Evolutionary conservation across 2,797 vertebrate species (phyloP).

Genomic region (Falco naumanni): DNA sequence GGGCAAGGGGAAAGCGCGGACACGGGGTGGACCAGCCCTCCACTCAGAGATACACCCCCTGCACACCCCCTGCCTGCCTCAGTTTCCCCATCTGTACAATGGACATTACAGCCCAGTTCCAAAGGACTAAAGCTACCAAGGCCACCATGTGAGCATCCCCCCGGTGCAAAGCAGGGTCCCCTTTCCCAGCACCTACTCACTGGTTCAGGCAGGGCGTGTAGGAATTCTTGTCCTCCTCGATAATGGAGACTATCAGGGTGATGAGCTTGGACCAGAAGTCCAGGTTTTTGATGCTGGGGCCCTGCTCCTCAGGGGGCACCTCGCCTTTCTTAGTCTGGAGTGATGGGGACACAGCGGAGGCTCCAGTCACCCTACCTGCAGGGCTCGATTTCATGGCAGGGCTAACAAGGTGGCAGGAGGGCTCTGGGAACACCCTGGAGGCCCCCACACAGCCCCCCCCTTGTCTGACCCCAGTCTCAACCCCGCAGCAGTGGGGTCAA

Average conservation of each 20-base stretch:
- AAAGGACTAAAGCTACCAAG: not conserved
- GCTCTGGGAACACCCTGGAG: not conserved
- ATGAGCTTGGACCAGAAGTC: conserved; percentile 99
- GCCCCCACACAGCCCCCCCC: accelerated
- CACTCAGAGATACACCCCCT: not conserved
- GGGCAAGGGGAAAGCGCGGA: accelerated
- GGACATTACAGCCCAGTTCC: not conserved
- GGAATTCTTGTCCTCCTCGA: conserved; percentile 98
- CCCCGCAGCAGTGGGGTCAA: not conserved
- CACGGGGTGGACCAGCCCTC: not conserved
- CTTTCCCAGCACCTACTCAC: conserved; percentile 77
- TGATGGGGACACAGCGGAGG: not conserved
- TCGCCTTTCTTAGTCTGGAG: conserved; percentile 91
- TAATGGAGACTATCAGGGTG: conserved; percentile 98
- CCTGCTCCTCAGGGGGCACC: conserved; percentile 94
- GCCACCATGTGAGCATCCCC: not conserved
- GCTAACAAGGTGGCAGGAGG: not conserved
- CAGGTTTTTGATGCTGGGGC: conserved; percentile 98
- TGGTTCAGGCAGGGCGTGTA: conserved; percentile 98
- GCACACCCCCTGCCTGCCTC: not conserved
- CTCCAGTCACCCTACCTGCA: not conserved
- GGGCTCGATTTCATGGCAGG: accelerated
- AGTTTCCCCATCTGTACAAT: not conserved
- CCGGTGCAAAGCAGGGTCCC: not conserved
- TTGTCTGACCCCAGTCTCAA: not conserved